Percentiles rank a stretch among this genome's conserved stretches.
These are phyloP conservation scores for Danio choprae DNA, from an alignment of 2,797 vertebrate genomes.

Conservation along the genomic window DNA sequence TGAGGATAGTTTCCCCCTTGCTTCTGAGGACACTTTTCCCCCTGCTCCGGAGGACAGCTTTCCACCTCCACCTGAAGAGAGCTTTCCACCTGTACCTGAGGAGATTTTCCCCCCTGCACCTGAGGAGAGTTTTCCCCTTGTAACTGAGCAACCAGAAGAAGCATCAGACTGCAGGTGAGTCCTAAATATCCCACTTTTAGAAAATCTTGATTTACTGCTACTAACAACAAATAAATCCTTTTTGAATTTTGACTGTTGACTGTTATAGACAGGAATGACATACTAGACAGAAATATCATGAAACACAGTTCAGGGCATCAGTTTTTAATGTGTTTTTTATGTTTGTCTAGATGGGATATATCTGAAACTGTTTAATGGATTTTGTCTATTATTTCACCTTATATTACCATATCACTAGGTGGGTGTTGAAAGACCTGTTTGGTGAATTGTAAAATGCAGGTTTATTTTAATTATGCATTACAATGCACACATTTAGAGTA, in stretches of 20 bases:
- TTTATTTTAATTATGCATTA: neutral
- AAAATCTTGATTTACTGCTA: neutral
- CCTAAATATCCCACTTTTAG: neutral
- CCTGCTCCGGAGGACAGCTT: neutral
- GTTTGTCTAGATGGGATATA: neutral
- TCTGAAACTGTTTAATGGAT: neutral
- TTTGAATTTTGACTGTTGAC: conserved; percentile 3
- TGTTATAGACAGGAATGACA: neutral
- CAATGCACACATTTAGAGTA: neutral
- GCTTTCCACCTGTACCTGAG: neutral
- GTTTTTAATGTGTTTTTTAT: neutral
- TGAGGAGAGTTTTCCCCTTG: conserved; percentile 25
- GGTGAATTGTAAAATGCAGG: neutral
- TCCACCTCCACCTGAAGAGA: neutral
- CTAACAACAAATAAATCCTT: neutral
- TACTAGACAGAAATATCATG: conserved; percentile 11
- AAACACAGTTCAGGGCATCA: neutral
- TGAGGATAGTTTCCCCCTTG: neutral
- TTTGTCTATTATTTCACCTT: neutral
- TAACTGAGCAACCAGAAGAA: conserved; percentile 61
- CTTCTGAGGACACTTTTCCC: neutral
- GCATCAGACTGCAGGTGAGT: conserved; percentile 66
- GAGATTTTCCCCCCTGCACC: neutral
- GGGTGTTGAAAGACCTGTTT: neutral
- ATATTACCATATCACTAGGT: neutral